Percentiles rank a stretch among this genome's conserved stretches.
These are phyloP conservation scores for Trichacis sp. DNA, from an alignment of 2,888 invertebrate genomes.

Conservation along the genomic window DNA sequence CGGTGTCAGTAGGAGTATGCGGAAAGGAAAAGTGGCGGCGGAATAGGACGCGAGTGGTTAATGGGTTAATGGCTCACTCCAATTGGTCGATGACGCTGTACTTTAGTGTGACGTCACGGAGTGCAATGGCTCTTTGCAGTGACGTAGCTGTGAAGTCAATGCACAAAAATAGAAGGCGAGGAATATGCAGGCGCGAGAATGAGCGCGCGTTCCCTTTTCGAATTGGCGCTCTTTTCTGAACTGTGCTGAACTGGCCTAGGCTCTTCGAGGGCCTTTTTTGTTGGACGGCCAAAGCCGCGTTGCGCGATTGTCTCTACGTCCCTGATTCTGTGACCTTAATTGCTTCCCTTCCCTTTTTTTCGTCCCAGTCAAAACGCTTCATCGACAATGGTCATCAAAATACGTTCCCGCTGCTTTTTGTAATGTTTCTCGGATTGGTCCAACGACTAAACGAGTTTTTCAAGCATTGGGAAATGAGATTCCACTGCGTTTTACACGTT, in stretches of 20 bases:
- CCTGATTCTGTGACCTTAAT: conserved; percentile 6
- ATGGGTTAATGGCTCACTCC: conserved; percentile 64
- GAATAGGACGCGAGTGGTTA: conserved; percentile 51
- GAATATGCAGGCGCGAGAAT: conserved; percentile 17
- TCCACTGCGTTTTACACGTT: no score
- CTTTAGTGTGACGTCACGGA: conserved; percentile 61
- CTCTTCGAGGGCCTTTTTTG: not conserved
- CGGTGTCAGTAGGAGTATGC: conserved; percentile 39
- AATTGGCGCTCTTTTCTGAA: conserved; percentile 18
- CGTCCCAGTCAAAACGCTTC: not conserved
- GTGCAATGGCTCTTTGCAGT: conserved; percentile 62
- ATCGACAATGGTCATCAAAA: not conserved
- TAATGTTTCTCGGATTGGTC: no score
- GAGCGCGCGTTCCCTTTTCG: conserved; percentile 31
- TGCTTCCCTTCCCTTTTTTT: not conserved
- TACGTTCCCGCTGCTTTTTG: no score
- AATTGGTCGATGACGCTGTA: conserved; percentile 65
- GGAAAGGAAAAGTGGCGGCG: conserved; percentile 49
- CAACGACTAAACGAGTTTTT: no score
- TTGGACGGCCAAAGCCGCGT: not conserved
- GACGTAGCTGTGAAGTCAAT: conserved; percentile 54
- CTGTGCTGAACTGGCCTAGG: not conserved
- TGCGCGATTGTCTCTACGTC: not conserved
- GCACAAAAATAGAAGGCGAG: conserved; percentile 53
- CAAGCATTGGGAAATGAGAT: no score